Base-by-base conservation (phyloP, 2,113 vertebrate species). In the Oryzias celebensis region DNA sequence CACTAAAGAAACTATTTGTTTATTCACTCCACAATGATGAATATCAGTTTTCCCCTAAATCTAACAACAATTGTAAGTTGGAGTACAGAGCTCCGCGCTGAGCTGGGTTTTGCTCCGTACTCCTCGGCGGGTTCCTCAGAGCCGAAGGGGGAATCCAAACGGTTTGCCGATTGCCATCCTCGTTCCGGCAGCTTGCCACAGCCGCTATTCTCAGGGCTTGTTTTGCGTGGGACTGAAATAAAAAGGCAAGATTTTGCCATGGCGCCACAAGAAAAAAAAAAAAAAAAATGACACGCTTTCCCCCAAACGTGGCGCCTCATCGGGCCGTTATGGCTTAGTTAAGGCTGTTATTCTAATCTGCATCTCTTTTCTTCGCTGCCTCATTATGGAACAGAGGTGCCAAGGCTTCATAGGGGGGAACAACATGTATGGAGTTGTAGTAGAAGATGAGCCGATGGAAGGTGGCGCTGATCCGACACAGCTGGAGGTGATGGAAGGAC, bases 321-420 rank as follows among this genome's bases (percentile, higher is more conserved):
- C 57, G 68, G 70, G 77, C 82, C 68, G 79, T 71, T 83, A 54
- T 81, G 76, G 82, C 89, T 87, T 88, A 87, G 84, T 85, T 82
- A 62, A 67, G 83, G 83, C 79, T 88, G 78, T 88, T 90, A 88
- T 81, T 86, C 77, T 87, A 81, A 88, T 84, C 84, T 87, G 80
- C 62, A 14, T 65, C 77, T 73, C 80, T 81, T 85, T 86, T 87
- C 85, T 80, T 83, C 52, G 69, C 73, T 23, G 66, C 55, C 80
- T 90, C 85, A 85, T 90, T 86, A 84, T 65, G 62, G 63, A 72
- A 46, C 16, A 15, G 72, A 80, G 81, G 83, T 87, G 83, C 86
- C 88, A 85, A 76, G 74, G 80, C 77, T 81, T 84, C 73, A 61
- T 60, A 55, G 80, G 68, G 36, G 72, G 80, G 75, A 70, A 60